Base-by-base conservation (phyloP, 2,797 vertebrate genomes). In the Gephyroberyx darwinii region DNA sequence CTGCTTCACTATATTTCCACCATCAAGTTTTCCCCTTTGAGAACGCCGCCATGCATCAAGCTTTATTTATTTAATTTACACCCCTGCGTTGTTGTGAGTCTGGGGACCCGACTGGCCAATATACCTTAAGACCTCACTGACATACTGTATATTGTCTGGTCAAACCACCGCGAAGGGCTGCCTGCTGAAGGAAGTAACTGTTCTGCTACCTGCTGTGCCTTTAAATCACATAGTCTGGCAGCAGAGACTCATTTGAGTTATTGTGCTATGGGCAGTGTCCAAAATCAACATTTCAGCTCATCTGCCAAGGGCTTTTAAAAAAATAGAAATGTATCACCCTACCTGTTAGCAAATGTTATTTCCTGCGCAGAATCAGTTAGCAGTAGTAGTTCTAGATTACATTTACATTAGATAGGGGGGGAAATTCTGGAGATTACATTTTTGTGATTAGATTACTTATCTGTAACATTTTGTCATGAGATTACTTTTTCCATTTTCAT, bases 171-270 rank as follows among this genome's bases (percentile, higher is more conserved):
- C 50, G 41, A 51, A 52, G 10, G 17, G 12, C 19, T 48, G 50
- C 64, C 35, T 19, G 48, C 50, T 70, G 50, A 30, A 64, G 16
- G 72, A 73, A 53, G 41, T 50, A n/a, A 75, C 58, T 52, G 39
- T 53, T 77, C 12, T 50, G 41, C 69, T 26, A 59, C 69, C 45
- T 55, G 54, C 74, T 59, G 55, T 61, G 72, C 17, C 51, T 60
- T 5, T 54, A 65, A 65, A 48, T 70, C 55, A 37, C 35, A n/a
- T 22, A 31, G 22, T 61, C 37, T 30, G 43, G 58, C 22, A 4
- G 52, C 63, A 6, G 1, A 5, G 66, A 41, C 51, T 26, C 1
- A 45, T 47, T n/a, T 43, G n/a, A 54, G 13, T 65, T 39, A 13
- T 16, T 5, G n/a, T 6, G n/a, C 47, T 43, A 5, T 7, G 5